Evolutionary conservation across 2,797 vertebrate species (phyloP).

Genomic region (Cyprinodon diabolis): DNA sequence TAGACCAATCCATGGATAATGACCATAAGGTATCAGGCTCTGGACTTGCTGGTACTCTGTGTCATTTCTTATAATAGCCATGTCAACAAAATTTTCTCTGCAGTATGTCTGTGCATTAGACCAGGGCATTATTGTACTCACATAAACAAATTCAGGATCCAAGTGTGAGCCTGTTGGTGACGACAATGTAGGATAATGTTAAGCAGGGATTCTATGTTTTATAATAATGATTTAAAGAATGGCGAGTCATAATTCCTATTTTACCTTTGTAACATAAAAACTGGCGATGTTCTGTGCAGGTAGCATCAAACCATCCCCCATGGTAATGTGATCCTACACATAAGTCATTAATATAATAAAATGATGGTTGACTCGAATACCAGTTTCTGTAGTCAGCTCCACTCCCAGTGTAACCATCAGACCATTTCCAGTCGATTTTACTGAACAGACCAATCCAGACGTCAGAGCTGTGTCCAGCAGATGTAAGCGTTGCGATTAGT

Average conservation of each 20-base stretch:
- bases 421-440: too few species aligned
- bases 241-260: too few species aligned
- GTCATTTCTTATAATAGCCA: neutral
- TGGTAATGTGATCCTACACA: too few species aligned
- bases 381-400: neutral
- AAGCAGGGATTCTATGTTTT: neutral
- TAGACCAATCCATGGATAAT: constrained; percentile 24
- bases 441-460: too few species aligned
- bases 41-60: neutral
- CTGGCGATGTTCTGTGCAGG: too few species aligned
- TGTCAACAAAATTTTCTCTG: constrained; percentile 5
- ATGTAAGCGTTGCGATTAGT: too few species aligned
- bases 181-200: neutral
- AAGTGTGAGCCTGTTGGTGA: neutral
- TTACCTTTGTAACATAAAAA: neutral
- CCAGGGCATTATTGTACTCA: neutral
- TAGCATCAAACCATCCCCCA: neutral
- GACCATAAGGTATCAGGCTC: fast-evolving
- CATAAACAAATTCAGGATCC: constrained; percentile 3
- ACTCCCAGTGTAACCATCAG: too few species aligned
- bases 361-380: neutral
- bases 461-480: too few species aligned
- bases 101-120: constrained; percentile 17
- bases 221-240: neutral
- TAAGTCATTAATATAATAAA: too few species aligned